Conservation (phyloP, 2,113 vertebrate species). For the human (Homo sapiens) region GRCh38 chr1:5498001-5498500, state of each 20-base stretch:
- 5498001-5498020: too few species aligned
- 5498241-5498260: neutral
- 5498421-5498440: neutral
- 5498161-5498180: neutral
- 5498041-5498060: neutral
- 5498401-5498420: accelerated
- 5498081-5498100: accelerated
- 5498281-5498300: neutral
- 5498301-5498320: accelerated
- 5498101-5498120: neutral
- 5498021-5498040: neutral
- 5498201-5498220: accelerated
- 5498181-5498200: neutral
- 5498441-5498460: neutral
- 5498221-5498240: accelerated
- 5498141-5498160: neutral
- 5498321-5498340: neutral
- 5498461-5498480: neutral
- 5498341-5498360: neutral
- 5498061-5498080: accelerated
- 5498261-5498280: neutral
- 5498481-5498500: accelerated
- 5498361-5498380: neutral
- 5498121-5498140: neutral
- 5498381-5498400: accelerated